Evolutionary conservation across 2,888 invertebrate genomes (phyloP).

Genomic region (Stramonita haemastoma): DNA sequence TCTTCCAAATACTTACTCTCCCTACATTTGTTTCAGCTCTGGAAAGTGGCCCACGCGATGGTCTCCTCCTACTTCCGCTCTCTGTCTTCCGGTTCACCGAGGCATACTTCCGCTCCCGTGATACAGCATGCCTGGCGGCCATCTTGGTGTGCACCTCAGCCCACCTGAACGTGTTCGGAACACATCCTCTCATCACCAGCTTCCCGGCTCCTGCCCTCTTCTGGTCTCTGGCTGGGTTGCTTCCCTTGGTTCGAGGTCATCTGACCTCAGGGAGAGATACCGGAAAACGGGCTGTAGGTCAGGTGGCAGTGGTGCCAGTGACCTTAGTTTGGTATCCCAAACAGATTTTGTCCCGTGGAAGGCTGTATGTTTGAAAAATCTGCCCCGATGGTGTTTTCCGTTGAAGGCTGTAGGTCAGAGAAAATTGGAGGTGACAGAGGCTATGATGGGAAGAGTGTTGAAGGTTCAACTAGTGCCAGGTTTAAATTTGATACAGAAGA

Average conservation of each 20-base stretch:
- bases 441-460: not conserved
- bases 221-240: conserved; percentile 29
- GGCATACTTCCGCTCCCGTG: conserved; percentile 52
- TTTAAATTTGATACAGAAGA: too few relatives aligned
- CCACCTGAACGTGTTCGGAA: conserved; percentile 65
- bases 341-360: not conserved
- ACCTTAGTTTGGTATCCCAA: not conserved
- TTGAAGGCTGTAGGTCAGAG: too few relatives aligned
- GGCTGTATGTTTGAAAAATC: not conserved
- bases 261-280: not conserved
- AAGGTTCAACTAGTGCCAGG: too few relatives aligned
- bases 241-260: not conserved
- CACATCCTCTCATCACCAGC: conserved; percentile 69
- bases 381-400: too few relatives aligned
- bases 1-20: not conserved
- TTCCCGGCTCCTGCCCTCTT: conserved; percentile 65
- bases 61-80: conserved; percentile 61
- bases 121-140: conserved; percentile 58
- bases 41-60: conserved; percentile 57
- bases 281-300: not conserved
- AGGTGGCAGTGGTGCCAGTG: not conserved
- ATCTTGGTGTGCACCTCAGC: conserved; percentile 61
- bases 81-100: conserved; percentile 58
- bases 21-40: conserved; percentile 55
- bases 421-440: not conserved